Evolutionary conservation across 2,797 vertebrate species (phyloP), one percentile per base, ranked within the genome.

Genomic region (Pseudomugil tenellus): DNA sequence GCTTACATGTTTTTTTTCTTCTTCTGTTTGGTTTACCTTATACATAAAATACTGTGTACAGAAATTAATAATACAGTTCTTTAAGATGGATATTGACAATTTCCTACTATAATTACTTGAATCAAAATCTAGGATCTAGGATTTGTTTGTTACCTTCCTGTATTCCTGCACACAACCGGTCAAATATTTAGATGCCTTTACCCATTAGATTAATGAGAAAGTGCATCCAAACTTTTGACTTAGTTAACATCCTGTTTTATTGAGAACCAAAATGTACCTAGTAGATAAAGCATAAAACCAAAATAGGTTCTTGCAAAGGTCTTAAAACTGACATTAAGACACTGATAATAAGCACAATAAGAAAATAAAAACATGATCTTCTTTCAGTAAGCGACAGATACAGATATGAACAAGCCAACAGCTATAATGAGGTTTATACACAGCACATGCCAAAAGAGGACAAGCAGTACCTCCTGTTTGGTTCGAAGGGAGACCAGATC

Each of bases 381-480:
- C 25, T 19, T 39, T 64, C 37, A 65, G 13, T 51, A 57, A 35
- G 13, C 35, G 21, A 75, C 29, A 32, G 35, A 5, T 41, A 80
- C 43, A 55, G 25, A 65, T 66, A 58, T 57, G 58, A 70, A 74
- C 58, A 76, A 58, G 28, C 64, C 68, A 84, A 48, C 62, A 80
- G 72, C 81, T 26, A 67, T 63, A 64, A 32, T 72, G 70, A 80
- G 43, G 61, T 79, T 77, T 67, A 78, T 62, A 85, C 67, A 82
- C 60, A 80, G 80, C 74, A 78, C 82, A 90, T 81, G 87, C 78
- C 72, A 72, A 77, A 80, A 89, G 76, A 81, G 83, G 70, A 77
- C 84, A 84, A 81, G 83, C 81, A 87, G 95, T 98, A 98, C 97
- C 98, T 99, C 97, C 95, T 98, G 96, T 93, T 98, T 99, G 94